phyloP scores from a whole-genome alignment of 2,888 invertebrate species.

The Gnatocerus cornutus region DNA sequence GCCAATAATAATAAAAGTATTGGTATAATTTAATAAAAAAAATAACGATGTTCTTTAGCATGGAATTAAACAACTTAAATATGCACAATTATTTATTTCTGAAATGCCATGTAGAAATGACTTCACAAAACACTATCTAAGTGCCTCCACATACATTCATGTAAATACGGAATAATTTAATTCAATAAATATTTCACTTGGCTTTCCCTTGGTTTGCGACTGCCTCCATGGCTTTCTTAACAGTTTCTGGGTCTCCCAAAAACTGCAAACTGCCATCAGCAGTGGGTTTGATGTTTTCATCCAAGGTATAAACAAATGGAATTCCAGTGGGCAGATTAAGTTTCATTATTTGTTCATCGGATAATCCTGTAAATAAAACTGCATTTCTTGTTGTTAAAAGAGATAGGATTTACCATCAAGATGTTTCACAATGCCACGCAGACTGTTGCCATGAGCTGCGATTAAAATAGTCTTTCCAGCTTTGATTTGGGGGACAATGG shows the following conservation, averaged over 20 bases:
- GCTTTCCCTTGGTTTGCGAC: slow-evolving; percentile 87
- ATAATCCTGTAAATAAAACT: slow-evolving; percentile 73
- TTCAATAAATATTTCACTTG: slow-evolving; percentile 71
- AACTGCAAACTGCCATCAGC: slow-evolving; percentile 80
- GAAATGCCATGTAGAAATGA: background rate
- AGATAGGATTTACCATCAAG: slow-evolving; percentile 63
- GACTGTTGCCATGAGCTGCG: slow-evolving; percentile 92
- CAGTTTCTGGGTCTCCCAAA: slow-evolving; percentile 85
- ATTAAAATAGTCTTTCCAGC: slow-evolving; percentile 87
- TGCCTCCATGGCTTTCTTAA: slow-evolving; percentile 83
- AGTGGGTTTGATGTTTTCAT: slow-evolving; percentile 80
- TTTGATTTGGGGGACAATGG: slow-evolving; percentile 89
- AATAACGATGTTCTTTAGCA: too few relatives aligned
- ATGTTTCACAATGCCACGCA: slow-evolving; percentile 91
- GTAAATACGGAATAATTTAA: slow-evolving; percentile 14
- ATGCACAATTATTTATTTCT: background rate
- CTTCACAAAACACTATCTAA: background rate
- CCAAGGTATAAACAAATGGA: slow-evolving; percentile 85
- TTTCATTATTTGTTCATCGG: slow-evolving; percentile 82
- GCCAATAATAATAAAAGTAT: too few relatives aligned
- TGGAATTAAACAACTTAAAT: too few relatives aligned
- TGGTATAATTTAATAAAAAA: too few relatives aligned
- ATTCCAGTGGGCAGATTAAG: slow-evolving; percentile 87
- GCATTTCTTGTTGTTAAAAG: background rate
- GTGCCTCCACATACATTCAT: background rate